Evolutionary conservation across 2,797 vertebrate species (phyloP).

Genomic region (Loriculus beryllinus): DNA sequence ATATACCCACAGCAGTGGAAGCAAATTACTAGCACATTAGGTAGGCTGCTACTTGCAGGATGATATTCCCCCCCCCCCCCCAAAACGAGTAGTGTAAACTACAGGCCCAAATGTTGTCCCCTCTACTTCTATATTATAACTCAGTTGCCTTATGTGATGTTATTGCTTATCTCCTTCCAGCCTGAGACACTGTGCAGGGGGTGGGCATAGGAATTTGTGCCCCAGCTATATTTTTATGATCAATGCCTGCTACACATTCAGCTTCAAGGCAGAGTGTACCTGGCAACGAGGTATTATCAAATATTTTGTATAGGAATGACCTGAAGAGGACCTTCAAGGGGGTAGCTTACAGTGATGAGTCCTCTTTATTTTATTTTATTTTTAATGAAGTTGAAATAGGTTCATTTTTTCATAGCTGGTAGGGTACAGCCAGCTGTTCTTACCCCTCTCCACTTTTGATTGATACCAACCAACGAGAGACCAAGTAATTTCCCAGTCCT

Average conservation of each 20-base stretch:
- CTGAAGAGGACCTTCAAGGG: not conserved
- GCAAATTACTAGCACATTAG: not conserved
- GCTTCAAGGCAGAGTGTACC: not conserved
- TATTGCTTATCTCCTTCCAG: not conserved
- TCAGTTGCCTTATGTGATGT: not conserved
- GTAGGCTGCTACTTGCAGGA: too few relatives aligned
- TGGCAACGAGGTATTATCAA: not conserved
- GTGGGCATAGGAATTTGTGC: not conserved
- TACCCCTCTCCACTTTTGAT: not conserved
- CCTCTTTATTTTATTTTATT: not conserved
- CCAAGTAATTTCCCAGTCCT: not conserved
- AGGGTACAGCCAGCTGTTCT: not conserved
- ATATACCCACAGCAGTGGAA: not conserved
- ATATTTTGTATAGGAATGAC: not conserved
- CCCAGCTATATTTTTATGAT: accelerated
- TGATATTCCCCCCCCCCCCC: accelerated
- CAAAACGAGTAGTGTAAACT: not conserved
- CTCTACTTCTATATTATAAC: accelerated
- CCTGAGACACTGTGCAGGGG: accelerated
- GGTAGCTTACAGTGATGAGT: not conserved
- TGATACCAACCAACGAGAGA: not conserved
- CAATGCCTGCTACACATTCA: not conserved
- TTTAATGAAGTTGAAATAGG: not conserved
- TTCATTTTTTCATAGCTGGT: not conserved
- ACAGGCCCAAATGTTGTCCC: not conserved